Evolutionary conservation across 2,797 vertebrate species (phyloP).

Genomic region (Tiaroga cobitis): DNA sequence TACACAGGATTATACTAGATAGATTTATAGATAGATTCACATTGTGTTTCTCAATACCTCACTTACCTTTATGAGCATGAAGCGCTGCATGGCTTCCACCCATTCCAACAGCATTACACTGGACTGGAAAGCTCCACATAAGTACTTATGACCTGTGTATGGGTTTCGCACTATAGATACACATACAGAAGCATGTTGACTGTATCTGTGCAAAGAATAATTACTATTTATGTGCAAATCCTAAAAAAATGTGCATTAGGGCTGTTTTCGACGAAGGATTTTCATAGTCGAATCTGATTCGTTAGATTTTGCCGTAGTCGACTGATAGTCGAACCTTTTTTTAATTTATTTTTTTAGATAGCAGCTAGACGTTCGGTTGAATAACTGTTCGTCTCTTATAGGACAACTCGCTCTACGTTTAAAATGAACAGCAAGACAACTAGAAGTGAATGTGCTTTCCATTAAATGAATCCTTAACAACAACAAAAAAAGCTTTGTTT

Average conservation of each 20-base stretch:
- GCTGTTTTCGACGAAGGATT: no score
- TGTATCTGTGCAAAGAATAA: not conserved
- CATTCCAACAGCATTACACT: conserved; percentile 89
- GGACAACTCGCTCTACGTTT: no score
- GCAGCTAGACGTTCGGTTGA: no score
- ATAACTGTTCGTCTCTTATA: no score
- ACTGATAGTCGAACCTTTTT: no score
- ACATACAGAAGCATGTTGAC: not conserved
- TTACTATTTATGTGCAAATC: not conserved
- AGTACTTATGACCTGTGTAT: conserved; percentile 88
- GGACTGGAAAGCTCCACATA: conserved; percentile 88
- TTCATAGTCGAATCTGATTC: no score
- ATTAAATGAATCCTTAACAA: no score
- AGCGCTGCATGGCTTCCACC: conserved; percentile 92
- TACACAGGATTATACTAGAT: not conserved
- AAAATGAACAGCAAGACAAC: no score
- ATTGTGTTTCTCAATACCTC: not conserved
- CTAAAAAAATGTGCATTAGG: not conserved
- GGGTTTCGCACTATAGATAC: conserved; percentile 84
- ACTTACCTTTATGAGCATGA: conserved; percentile 91
- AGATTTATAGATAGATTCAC: not conserved
- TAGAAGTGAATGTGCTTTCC: no score
- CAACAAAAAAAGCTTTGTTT: no score
- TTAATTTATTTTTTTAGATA: no score
- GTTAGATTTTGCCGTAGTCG: no score